Evolutionary conservation across 2,113 vertebrate genomes (phyloP), one percentile per base, ranked within the genome.

Genomic region (Nannobrachium achirus): DNA sequence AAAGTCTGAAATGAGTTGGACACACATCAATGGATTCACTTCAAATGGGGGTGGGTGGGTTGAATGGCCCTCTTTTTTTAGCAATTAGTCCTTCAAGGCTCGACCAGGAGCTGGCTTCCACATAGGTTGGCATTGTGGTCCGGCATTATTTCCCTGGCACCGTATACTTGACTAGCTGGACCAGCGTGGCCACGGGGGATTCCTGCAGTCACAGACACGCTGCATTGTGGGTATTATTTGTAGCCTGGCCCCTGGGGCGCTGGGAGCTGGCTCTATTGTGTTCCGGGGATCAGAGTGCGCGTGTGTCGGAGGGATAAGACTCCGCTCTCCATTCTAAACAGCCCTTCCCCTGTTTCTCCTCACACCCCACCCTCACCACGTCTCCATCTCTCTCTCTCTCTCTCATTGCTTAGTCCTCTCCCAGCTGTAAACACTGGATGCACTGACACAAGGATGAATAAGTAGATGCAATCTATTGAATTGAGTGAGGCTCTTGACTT

Each of bases 201-300:
- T 89, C 79, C 82, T 8, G 51, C 78, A 80, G 83, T 85, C 75
- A 79, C 78, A 82, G 86, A 75, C 86, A 82, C 78, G 81, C 78
- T 84, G 80, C 73, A 82, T 85, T 91, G 79, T 78, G 86, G 82
- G 75, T 78, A 75, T 84, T 88, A 81, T 88, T 80, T 84, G 79
- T 64, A 74, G 82, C 71, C 69, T 80, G 85, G 25, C 73, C 80
- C 84, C 84, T 44, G 63, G 76, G 80, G 83, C 75, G 56, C 66
- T 25, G 65, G 68, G 74, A 56, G 66, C 56, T 64, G 20, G 65
- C 52, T 66, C 66, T 45, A 70, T 87, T 84, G 80, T 90, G 76
- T 87, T 85, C 51, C 73, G 73, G 75, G 76, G 80, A 89, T 88
- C 83, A 89, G 77, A 80, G 75, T 51, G 70, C 75, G 84, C 73